phyloP scores from a whole-genome alignment of 2,888 invertebrate species.

The Ferdinandea cuprea region DNA sequence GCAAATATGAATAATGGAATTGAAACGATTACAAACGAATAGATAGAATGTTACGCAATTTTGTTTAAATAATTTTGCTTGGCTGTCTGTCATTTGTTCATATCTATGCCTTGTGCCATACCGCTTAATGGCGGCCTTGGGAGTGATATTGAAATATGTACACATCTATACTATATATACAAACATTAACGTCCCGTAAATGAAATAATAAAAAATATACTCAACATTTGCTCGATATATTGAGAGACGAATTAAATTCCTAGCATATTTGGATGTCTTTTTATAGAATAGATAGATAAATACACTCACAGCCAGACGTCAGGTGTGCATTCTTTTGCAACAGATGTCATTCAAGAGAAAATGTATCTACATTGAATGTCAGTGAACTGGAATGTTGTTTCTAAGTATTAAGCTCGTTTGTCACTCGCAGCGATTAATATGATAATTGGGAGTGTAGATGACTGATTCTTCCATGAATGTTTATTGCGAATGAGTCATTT shows the following conservation, averaged over 20 bases:
- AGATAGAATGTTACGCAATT: slow-evolving; percentile 29
- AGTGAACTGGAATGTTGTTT: slow-evolving; percentile 11
- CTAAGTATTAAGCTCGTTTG: not conserved
- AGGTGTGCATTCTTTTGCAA: slow-evolving; percentile 35
- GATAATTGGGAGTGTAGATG: not conserved
- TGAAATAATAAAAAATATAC: not conserved
- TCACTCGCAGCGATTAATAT: not conserved
- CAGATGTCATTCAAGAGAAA: slow-evolving; percentile 22
- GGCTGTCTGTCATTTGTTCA: not conserved
- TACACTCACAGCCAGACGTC: slow-evolving; percentile 9
- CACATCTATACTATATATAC: not conserved
- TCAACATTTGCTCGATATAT: slow-evolving; percentile 8
- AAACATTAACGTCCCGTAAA: no score
- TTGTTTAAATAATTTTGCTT: slow-evolving; percentile 1
- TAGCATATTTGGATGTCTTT: slow-evolving; percentile 21
- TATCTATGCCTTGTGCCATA: not conserved
- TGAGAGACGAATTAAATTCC: slow-evolving; percentile 9
- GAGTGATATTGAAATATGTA: not conserved
- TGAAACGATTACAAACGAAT: not conserved
- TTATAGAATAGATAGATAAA: slow-evolving; percentile 4
- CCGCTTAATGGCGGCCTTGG: not conserved
- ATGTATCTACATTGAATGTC: not conserved
- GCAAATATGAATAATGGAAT: not conserved
- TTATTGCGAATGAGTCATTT: not conserved
- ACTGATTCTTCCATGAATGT: not conserved